Conservation (phyloP, 2,113 vertebrate genomes). For the Orientallactaga bullata region DNA sequence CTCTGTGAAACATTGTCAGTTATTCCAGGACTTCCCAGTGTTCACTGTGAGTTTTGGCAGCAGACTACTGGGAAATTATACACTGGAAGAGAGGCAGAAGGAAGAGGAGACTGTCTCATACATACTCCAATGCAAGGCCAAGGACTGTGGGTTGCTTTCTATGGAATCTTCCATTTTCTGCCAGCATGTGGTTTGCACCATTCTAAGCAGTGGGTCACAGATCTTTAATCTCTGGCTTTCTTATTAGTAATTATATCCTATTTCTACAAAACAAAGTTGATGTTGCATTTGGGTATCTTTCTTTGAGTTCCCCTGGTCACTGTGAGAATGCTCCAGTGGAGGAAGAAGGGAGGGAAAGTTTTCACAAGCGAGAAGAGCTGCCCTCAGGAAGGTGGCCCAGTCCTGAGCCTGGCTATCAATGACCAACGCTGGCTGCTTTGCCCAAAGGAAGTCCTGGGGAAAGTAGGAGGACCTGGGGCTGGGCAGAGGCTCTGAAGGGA, state of each 20-base stretch:
- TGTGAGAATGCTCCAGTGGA: conserved; percentile 52
- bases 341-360: conserved; percentile 46
- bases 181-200: not conserved
- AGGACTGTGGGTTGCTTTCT: not conserved
- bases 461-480: conserved; percentile 53
- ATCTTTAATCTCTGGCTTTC: conserved; percentile 22
- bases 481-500: conserved; percentile 72
- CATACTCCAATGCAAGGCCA: not conserved
- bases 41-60: not conserved
- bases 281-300: not conserved
- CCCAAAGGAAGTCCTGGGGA: conserved; percentile 81
- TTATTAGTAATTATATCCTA: conserved; percentile 37
- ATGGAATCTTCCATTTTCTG: not conserved
- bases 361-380: conserved; percentile 62
- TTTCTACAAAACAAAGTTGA: conserved; percentile 63
- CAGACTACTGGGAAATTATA: not conserved
- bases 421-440: conserved; percentile 78
- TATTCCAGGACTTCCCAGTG: not conserved
- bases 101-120: not conserved
- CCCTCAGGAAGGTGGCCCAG: conserved; percentile 72
- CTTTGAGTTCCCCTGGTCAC: conserved; percentile 45
- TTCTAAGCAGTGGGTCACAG: not conserved
- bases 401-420: conserved; percentile 81
- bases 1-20: not conserved
- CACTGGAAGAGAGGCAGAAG: not conserved